These are phyloP conservation scores for Apus apus DNA, from an alignment of 2,113 vertebrate genomes.

Conservation along the genomic window DNA sequence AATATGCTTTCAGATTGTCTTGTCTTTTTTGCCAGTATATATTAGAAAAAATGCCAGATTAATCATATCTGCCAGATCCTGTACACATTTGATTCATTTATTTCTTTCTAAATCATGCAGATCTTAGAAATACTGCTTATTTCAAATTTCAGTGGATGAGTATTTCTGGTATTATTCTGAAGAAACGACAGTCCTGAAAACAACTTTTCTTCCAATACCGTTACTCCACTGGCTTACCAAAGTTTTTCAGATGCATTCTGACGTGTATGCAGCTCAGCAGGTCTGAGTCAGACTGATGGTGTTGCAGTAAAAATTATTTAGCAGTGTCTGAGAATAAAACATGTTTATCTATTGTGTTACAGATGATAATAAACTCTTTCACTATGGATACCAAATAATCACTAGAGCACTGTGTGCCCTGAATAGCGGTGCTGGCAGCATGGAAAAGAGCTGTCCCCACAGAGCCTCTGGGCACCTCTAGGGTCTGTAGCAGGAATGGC, in stretches of 20 bases:
- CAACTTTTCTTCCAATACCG: not conserved
- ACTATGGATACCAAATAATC: not conserved
- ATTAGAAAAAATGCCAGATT: not conserved
- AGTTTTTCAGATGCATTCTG: not conserved
- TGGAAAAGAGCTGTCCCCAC: not conserved
- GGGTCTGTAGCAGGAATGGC: not conserved
- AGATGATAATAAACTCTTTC: not conserved
- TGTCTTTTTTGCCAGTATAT: not conserved
- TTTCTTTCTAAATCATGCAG: not conserved
- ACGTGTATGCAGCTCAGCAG: not conserved
- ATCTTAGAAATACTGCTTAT: not conserved
- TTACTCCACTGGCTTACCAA: not conserved
- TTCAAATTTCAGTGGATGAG: not conserved
- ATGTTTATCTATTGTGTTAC: not conserved
- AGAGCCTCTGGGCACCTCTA: not conserved
- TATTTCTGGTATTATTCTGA: not conserved
- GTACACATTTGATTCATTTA: not conserved
- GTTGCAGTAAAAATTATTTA: not conserved
- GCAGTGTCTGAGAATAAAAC: not conserved
- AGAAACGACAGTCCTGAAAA: not conserved
- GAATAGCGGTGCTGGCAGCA: not conserved
- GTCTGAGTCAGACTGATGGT: not conserved
- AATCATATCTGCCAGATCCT: not conserved
- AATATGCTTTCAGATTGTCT: not conserved
- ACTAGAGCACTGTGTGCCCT: not conserved